These are phyloP conservation scores for Sitobion miscanthi DNA, from an alignment of 1,140 invertebrate genomes.

Conservation along the genomic window DNA sequence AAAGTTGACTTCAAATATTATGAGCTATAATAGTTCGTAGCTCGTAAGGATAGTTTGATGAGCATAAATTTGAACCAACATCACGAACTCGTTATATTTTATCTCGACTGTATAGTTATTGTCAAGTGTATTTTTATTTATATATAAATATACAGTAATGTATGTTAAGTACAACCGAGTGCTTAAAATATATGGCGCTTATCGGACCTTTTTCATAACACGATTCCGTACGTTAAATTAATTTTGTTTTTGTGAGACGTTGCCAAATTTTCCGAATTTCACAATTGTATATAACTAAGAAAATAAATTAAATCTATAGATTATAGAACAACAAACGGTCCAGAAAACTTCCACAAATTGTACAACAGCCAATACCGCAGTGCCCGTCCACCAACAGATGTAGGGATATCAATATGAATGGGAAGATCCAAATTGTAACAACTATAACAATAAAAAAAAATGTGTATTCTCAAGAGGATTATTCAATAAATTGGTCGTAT, in stretches of 20 bases:
- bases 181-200: not conserved
- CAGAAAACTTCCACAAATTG: not conserved
- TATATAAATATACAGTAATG: not conserved
- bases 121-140: not conserved
- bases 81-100: not conserved
- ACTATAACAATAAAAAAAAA: not conserved
- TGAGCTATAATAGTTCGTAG: not conserved
- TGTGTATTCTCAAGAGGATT: not conserved
- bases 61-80: not conserved
- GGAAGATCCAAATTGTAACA: not conserved
- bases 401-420: constrained; percentile 5
- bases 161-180: not conserved
- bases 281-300: not conserved
- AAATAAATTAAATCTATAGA: constrained; percentile 14
- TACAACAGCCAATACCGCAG: not conserved
- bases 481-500: not conserved
- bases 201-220: not conserved
- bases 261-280: not conserved
- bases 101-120: not conserved
- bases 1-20: not conserved
- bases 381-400: not conserved
- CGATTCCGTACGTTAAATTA: not conserved
- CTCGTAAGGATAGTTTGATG: not conserved
- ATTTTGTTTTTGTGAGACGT: not conserved
- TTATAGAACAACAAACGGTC: not conserved